These are phyloP conservation scores for Thecocarcelia acutangulata DNA, from an alignment of 2,888 invertebrate genomes.

Conservation along the genomic window DNA sequence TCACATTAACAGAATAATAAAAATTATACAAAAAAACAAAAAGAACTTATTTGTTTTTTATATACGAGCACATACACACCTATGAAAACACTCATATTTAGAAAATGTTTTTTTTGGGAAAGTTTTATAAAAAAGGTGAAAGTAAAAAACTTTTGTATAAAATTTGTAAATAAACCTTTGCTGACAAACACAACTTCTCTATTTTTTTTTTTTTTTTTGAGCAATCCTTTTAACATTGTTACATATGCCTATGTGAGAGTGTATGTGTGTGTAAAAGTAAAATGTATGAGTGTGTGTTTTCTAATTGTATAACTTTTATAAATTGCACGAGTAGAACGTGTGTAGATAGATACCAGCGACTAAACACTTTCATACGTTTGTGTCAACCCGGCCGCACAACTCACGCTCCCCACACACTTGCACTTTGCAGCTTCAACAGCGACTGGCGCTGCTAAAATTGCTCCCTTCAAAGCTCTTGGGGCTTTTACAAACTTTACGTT, in stretches of 20 bases:
- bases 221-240: background rate
- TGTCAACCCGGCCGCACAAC: conserved; percentile 41
- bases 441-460: conserved; percentile 7
- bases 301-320: background rate
- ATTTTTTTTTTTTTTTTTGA: conserved; percentile 16
- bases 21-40: background rate
- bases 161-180: conserved; percentile 22
- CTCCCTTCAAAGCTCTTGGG: conserved; percentile 54
- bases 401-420: conserved; percentile 24
- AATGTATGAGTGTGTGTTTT: background rate
- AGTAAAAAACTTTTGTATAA: conserved; percentile 37
- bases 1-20: conserved; percentile 31
- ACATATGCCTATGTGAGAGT: background rate
- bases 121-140: conserved; percentile 42
- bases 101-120: conserved; percentile 34
- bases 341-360: conserved; percentile 50
- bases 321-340: conserved; percentile 42
- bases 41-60: too few relatives aligned
- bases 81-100: conserved; percentile 25
- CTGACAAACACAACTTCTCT: conserved; percentile 5
- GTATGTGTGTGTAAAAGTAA: background rate
- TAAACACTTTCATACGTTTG: conserved; percentile 54
- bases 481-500: conserved; percentile 54
- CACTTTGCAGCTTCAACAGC: conserved; percentile 31
- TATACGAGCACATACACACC: too few relatives aligned